These are phyloP conservation scores for Bos javanicus DNA, from an alignment of 2,113 vertebrate genomes.

Conservation along the genomic window DNA sequence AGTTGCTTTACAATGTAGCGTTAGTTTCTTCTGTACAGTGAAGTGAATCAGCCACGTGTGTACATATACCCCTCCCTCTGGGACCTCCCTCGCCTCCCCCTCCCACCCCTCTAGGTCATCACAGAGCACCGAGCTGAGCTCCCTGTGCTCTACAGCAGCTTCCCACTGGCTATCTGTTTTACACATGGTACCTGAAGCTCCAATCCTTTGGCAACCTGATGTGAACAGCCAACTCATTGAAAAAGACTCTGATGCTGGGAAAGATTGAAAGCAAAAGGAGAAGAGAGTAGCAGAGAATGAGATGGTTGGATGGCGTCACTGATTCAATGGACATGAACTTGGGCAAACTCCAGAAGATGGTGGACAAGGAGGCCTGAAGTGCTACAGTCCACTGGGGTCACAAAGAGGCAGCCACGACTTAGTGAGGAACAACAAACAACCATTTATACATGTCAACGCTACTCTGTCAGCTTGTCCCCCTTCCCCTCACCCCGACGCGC, in stretches of 20 bases:
- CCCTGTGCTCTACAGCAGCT: neutral
- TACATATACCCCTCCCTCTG: neutral
- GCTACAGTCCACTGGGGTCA: neutral
- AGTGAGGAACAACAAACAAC: neutral
- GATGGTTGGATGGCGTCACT: neutral
- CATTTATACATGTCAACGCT: neutral
- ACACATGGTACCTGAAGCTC: neutral
- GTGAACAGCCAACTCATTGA: neutral
- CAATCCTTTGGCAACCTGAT: neutral
- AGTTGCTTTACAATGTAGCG: neutral
- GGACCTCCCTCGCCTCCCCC: neutral
- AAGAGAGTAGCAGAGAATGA: neutral
- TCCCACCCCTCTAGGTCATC: neutral
- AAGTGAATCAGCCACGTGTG: neutral
- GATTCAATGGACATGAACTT: neutral
- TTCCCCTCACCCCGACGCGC: rapidly evolving
- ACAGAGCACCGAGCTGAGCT: neutral
- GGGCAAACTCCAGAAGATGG: neutral
- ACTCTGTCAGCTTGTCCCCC: neutral
- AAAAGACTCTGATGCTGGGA: neutral
- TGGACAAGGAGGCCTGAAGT: neutral
- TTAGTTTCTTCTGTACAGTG: neutral
- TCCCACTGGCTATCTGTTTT: neutral
- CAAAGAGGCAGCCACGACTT: neutral
- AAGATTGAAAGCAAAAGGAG: neutral